phyloP scores from a whole-genome alignment of 2,113 vertebrate genomes.

The Perca flavescens region DNA sequence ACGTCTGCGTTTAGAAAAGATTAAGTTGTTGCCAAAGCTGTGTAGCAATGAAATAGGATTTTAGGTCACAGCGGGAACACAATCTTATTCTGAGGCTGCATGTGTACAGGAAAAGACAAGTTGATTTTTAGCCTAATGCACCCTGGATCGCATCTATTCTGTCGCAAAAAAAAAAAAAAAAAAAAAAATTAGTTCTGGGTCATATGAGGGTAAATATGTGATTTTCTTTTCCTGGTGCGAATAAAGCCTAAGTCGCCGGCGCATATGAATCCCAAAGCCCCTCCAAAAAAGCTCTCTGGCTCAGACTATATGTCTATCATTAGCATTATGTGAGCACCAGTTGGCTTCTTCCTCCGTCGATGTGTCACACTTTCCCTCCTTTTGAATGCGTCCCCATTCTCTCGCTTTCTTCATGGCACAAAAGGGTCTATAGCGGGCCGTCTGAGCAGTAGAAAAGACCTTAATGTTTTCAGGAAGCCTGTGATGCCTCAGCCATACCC shows the following conservation, averaged over 20 bases:
- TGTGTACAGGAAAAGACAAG: slow-evolving; percentile 44
- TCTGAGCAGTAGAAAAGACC: slow-evolving; percentile 58
- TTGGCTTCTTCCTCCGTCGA: slow-evolving; percentile 40
- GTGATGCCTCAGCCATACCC: slow-evolving; percentile 65
- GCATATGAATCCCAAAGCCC: slow-evolving; percentile 50
- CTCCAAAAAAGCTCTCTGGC: slow-evolving; percentile 28
- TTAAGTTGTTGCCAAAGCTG: slow-evolving; percentile 57
- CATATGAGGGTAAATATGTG: slow-evolving; percentile 50
- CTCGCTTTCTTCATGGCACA: slow-evolving; percentile 58
- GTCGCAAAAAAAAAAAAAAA: slow-evolving; percentile 51
- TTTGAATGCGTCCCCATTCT: slow-evolving; percentile 47
- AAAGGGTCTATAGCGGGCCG: slow-evolving; percentile 43
- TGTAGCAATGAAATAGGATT: slow-evolving; percentile 43
- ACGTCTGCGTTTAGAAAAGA: slow-evolving; percentile 53
- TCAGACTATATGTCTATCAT: slow-evolving; percentile 39
- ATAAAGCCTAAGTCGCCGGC: slow-evolving; percentile 19
- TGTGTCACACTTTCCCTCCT: slow-evolving; percentile 37
- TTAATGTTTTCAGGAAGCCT: slow-evolving; percentile 74
- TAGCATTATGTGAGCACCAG: slow-evolving; percentile 49
- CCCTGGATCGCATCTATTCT: slow-evolving; percentile 31
- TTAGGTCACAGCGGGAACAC: slow-evolving; percentile 44
- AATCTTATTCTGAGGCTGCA: slow-evolving; percentile 26
- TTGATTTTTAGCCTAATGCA: slow-evolving; percentile 46
- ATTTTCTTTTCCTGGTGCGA: slow-evolving; percentile 52
- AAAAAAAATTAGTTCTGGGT: slow-evolving; percentile 56